Evolutionary conservation across 2,888 invertebrate species (phyloP).

Genomic region (Meteorus cinctellus): DNA sequence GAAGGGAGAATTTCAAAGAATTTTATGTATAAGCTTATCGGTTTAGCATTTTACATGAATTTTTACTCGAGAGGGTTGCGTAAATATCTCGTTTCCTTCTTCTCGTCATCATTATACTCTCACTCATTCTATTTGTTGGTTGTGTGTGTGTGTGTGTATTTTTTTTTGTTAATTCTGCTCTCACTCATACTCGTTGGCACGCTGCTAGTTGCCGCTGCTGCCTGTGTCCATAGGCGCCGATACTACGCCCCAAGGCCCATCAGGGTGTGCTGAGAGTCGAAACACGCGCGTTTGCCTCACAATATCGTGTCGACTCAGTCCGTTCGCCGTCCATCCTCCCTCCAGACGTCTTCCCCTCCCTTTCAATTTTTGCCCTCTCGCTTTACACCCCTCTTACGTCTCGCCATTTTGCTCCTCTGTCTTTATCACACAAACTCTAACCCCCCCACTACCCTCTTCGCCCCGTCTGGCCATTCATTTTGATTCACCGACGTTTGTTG

Average conservation of each 20-base stretch:
- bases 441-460: slow-evolving; percentile 20
- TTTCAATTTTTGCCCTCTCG: slow-evolving; percentile 41
- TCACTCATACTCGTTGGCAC: slow-evolving; percentile 9
- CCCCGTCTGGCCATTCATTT: slow-evolving; percentile 20
- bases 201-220: slow-evolving; percentile 1
- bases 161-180: background rate
- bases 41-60: slow-evolving; percentile 51
- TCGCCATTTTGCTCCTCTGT: slow-evolving; percentile 31
- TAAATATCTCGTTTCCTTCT: slow-evolving; percentile 60
- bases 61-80: slow-evolving; percentile 69
- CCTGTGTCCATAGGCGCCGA: slow-evolving; percentile 39
- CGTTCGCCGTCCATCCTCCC: slow-evolving; percentile 46
- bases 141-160: background rate
- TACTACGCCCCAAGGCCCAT: slow-evolving; percentile 39
- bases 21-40: slow-evolving; percentile 8
- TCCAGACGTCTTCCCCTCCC: slow-evolving; percentile 42
- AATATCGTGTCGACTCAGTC: slow-evolving; percentile 38
- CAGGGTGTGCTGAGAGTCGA: slow-evolving; percentile 38
- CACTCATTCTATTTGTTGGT: slow-evolving; percentile 37
- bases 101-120: slow-evolving; percentile 36
- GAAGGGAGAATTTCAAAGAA: background rate
- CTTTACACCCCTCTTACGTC: slow-evolving; percentile 43
- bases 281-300: slow-evolving; percentile 41
- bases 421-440: slow-evolving; percentile 36
- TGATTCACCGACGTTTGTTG: slow-evolving; percentile 40